phyloP scores from a whole-genome alignment of 2,797 vertebrate genomes.

The Florisuga fusca region DNA sequence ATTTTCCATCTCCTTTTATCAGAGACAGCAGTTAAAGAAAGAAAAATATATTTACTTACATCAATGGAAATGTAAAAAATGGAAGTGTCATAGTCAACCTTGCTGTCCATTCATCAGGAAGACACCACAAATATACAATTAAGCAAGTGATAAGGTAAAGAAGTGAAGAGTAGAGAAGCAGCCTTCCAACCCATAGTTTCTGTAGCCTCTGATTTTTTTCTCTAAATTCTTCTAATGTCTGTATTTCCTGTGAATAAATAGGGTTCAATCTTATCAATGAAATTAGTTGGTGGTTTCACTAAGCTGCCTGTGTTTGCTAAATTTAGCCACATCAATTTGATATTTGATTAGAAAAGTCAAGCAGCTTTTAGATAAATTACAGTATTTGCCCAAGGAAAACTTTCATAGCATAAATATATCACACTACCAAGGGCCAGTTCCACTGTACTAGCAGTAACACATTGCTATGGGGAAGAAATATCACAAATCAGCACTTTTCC shows the following conservation, averaged over 20 bases:
- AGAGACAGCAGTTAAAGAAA: not conserved
- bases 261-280: not conserved
- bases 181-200: slow-evolving; percentile 92
- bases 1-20: slow-evolving; percentile 33
- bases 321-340: not conserved
- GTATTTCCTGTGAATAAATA: slow-evolving; percentile 87
- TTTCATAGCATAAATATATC: not conserved
- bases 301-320: not conserved
- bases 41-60: slow-evolving; percentile 86
- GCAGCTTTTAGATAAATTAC: not conserved
- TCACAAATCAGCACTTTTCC: not conserved
- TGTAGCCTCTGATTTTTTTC: slow-evolving; percentile 94
- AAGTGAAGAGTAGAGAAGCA: slow-evolving; percentile 90
- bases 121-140: slow-evolving; percentile 93
- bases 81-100: slow-evolving; percentile 88
- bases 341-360: not conserved
- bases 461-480: not conserved
- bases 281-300: not conserved
- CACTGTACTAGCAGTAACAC: not conserved
- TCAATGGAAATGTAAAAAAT: slow-evolving; percentile 91
- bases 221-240: slow-evolving; percentile 90
- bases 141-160: slow-evolving; percentile 88
- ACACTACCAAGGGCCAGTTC: not conserved
- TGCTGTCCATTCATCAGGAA: slow-evolving; percentile 91
- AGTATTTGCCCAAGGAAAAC: not conserved